Conservation (phyloP, 2,113 vertebrate genomes). For the Hystrix brachyura region DNA sequence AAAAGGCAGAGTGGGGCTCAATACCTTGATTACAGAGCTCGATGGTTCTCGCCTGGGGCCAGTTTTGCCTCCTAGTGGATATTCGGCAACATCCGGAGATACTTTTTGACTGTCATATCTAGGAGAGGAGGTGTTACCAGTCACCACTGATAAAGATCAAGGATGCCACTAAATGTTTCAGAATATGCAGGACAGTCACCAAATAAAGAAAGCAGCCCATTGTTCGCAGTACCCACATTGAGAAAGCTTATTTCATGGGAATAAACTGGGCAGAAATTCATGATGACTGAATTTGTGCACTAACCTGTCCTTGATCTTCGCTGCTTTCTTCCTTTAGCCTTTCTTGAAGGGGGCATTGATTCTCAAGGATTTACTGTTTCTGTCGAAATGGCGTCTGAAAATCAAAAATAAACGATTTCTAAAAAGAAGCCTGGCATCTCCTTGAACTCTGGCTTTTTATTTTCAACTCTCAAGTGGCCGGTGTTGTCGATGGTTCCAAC, state of each 20-base stretch:
- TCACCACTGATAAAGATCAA: neutral
- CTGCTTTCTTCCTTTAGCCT: neutral
- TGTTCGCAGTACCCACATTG: rapidly evolving
- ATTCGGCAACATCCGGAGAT: neutral
- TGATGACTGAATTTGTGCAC: neutral
- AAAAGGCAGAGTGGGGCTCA: neutral
- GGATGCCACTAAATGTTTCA: neutral
- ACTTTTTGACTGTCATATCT: neutral
- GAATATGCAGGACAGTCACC: neutral
- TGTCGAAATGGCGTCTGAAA: neutral
- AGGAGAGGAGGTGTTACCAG: neutral
- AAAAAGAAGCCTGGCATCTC: neutral
- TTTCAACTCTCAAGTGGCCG: neutral
- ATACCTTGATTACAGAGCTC: neutral
- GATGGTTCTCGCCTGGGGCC: neutral
- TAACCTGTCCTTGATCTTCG: neutral
- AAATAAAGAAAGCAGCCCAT: neutral
- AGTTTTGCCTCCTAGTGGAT: neutral
- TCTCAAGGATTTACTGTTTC: neutral
- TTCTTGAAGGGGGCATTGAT: neutral
- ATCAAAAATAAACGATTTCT: neutral
- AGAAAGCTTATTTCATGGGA: neutral
- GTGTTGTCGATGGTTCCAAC: neutral
- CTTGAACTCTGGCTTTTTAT: neutral
- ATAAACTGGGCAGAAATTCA: neutral